These are phyloP conservation scores for Rhinichthys osculus DNA, from an alignment of 2,797 vertebrate genomes.

Conservation along the genomic window DNA sequence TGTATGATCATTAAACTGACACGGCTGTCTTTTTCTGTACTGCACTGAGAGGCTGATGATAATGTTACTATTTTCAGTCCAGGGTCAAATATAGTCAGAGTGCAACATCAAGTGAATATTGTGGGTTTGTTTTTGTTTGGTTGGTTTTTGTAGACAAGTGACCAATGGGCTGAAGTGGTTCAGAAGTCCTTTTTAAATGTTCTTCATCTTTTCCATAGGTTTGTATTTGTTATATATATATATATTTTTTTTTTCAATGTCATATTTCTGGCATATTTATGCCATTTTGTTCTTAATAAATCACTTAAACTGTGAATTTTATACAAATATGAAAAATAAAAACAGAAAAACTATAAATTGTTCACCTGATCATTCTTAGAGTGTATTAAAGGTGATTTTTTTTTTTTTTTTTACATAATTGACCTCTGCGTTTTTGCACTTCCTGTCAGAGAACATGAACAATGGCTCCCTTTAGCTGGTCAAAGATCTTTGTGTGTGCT, in stretches of 20 bases:
- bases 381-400: constrained; percentile 73
- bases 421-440: constrained; percentile 18
- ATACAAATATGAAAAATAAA: constrained; percentile 61
- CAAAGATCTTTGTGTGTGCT: constrained; percentile 6
- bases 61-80: constrained; percentile 10
- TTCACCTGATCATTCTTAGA: constrained; percentile 68
- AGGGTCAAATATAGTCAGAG: constrained; percentile 21
- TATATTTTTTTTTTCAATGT: constrained; percentile 22
- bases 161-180: constrained; percentile 43
- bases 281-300: constrained; percentile 60
- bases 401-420: constrained; percentile 57
- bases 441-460: not conserved
- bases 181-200: constrained; percentile 30
- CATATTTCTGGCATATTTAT: constrained; percentile 69
- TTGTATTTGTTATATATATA: constrained; percentile 32
- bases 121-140: not conserved
- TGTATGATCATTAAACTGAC: not conserved
- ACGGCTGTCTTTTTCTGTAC: not conserved
- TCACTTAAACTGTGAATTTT: constrained; percentile 78
- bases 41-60: constrained; percentile 18
- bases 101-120: constrained; percentile 13
- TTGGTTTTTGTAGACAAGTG: constrained; percentile 19
- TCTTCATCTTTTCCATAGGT: not conserved
- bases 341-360: constrained; percentile 46
- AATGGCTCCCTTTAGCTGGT: constrained; percentile 5